Conservation (phyloP, 1,140 invertebrate species). For the Drosophila orena region DNA sequence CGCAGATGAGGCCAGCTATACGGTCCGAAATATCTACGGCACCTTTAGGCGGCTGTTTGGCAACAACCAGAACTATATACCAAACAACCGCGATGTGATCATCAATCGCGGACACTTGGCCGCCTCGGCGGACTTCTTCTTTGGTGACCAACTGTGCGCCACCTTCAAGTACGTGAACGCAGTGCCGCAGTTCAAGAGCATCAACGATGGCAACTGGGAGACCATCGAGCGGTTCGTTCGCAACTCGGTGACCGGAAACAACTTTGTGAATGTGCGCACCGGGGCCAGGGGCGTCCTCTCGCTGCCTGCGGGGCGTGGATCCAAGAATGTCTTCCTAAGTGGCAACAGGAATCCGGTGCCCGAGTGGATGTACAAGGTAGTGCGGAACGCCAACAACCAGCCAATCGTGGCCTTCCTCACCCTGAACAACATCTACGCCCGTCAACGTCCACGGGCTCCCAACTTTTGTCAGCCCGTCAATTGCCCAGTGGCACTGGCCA, state of each 20-base stretch:
- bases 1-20: constrained; percentile 36
- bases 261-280: constrained; percentile 18
- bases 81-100: constrained; percentile 27
- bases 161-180: constrained; percentile 85
- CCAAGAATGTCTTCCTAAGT: constrained; percentile 23
- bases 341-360: constrained; percentile 46
- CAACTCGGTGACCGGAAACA: constrained; percentile 10
- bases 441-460: constrained; percentile 17
- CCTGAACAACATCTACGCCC: constrained; percentile 39
- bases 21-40: constrained; percentile 8
- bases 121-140: constrained; percentile 57
- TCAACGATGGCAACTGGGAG: constrained; percentile 86
- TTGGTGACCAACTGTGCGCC: constrained; percentile 41
- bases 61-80: constrained; percentile 20
- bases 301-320: neutral
- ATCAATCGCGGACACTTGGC: constrained; percentile 53
- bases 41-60: constrained; percentile 39
- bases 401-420: constrained; percentile 36
- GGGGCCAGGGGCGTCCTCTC: constrained; percentile 21
- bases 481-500: constrained; percentile 23
- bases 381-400: constrained; percentile 1
- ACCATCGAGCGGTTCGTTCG: constrained; percentile 63
- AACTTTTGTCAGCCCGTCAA: constrained; percentile 20
- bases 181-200: constrained; percentile 85
- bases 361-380: constrained; percentile 51